phyloP scores from a whole-genome alignment of 92 coral and sea anemone species.

The Diadumene lineata region DNA sequence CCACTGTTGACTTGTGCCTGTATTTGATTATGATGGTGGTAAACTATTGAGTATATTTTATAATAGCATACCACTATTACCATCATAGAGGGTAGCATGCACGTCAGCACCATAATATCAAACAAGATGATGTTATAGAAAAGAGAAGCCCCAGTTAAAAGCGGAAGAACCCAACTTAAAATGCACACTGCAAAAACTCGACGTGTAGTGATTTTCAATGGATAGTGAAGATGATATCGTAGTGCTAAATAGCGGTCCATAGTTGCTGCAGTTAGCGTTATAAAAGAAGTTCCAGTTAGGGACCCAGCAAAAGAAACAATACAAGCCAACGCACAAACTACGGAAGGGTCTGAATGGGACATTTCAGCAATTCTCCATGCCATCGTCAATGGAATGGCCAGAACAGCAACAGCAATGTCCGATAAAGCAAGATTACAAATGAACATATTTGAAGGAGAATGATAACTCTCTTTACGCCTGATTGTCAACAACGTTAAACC shows the following conservation, averaged over 20 bases:
- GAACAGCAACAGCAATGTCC: slow-evolving; percentile 7
- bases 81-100: not conserved
- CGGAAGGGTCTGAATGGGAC: not conserved
- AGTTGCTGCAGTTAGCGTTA: slow-evolving; percentile 1
- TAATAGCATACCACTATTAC: not conserved
- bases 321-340: not conserved
- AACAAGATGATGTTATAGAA: not conserved
- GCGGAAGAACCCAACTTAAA: not conserved
- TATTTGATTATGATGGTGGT: slow-evolving; percentile 16
- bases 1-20: not conserved
- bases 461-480: not conserved
- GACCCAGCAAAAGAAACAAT: not conserved
- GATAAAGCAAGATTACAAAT: slow-evolving; percentile 12
- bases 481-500: not conserved
- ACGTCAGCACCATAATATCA: not conserved
- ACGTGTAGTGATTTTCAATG: not conserved
- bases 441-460: slow-evolving; percentile 5
- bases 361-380: not conserved
- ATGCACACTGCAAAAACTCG: not conserved
- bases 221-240: slow-evolving; percentile 2
- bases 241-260: slow-evolving; percentile 20
- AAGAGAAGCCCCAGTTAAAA: not conserved
- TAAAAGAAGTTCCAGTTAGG: not conserved
- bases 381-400: not conserved
- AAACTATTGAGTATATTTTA: not conserved